Percentiles rank a stretch among this genome's conserved stretches.
phyloP scores from a whole-genome alignment of 2,888 invertebrate genomes.

The Epinotia ramella region DNA sequence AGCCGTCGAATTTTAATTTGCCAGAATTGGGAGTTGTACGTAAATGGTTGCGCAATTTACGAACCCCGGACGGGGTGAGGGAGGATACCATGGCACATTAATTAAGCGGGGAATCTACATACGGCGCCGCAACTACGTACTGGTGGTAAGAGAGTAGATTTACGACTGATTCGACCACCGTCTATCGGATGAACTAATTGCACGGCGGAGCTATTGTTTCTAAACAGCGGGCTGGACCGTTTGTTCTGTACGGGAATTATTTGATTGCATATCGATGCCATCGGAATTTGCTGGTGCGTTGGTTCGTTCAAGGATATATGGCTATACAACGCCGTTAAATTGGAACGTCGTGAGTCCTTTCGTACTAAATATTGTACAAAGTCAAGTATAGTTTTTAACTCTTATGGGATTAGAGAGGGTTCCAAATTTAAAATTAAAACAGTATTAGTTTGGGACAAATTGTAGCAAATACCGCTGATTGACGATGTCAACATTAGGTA shows the following conservation, averaged over 20 bases:
- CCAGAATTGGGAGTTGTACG: constrained; percentile 72
- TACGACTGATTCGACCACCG: constrained; percentile 83
- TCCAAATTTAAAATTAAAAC: too few relatives aligned
- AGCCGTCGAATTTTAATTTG: constrained; percentile 72
- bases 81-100: constrained; percentile 81
- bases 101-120: constrained; percentile 83
- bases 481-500: neutral
- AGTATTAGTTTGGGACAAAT: too few relatives aligned
- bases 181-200: constrained; percentile 84
- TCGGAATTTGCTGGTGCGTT: constrained; percentile 34
- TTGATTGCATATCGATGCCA: constrained; percentile 67
- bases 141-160: constrained; percentile 81
- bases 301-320: constrained; percentile 10
- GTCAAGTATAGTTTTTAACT: neutral
- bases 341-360: neutral
- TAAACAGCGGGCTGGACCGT: constrained; percentile 70
- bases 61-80: constrained; percentile 74
- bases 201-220: constrained; percentile 82
- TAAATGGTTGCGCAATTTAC: constrained; percentile 81
- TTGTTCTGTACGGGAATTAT: constrained; percentile 66
- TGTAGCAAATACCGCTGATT: neutral
- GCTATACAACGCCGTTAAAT: neutral
- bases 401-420: neutral
- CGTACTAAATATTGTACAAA: neutral
- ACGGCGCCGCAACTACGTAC: constrained; percentile 78